These are phyloP conservation scores for Poecilia gillii DNA, from an alignment of 2,797 vertebrate genomes.

Conservation along the genomic window DNA sequence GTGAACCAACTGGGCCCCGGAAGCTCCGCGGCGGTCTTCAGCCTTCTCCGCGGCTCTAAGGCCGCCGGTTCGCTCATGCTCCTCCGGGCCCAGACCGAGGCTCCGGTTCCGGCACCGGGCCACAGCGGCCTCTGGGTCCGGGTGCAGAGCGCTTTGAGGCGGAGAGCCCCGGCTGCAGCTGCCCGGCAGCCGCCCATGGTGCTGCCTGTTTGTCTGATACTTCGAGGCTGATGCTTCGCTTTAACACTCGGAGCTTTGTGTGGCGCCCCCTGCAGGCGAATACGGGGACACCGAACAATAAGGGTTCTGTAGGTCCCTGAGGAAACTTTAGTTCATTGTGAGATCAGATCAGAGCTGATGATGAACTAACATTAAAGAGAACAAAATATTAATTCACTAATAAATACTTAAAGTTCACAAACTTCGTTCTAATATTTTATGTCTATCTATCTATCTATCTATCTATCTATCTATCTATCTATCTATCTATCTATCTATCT, in stretches of 20 bases:
- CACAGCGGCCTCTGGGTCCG: not conserved
- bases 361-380: no score
- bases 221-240: not conserved
- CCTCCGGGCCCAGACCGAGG: not conserved
- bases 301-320: no score
- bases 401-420: no score
- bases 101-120: no score
- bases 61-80: constrained; percentile 40
- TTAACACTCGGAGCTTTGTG: not conserved
- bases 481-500: no score
- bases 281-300: not conserved
- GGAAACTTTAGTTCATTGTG: no score
- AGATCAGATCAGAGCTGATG: no score
- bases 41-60: constrained; percentile 13
- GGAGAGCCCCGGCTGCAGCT: not conserved
- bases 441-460: no score
- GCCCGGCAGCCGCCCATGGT: constrained; percentile 21
- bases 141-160: not conserved
- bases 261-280: not conserved
- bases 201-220: no score
- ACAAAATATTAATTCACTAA: no score
- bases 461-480: no score
- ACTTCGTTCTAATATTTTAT: no score
- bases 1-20: constrained; percentile 71
- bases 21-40: constrained; percentile 74